Conservation (phyloP, 2,888 invertebrate genomes). For the Pseudococcus jackbeardsleyi region DNA sequence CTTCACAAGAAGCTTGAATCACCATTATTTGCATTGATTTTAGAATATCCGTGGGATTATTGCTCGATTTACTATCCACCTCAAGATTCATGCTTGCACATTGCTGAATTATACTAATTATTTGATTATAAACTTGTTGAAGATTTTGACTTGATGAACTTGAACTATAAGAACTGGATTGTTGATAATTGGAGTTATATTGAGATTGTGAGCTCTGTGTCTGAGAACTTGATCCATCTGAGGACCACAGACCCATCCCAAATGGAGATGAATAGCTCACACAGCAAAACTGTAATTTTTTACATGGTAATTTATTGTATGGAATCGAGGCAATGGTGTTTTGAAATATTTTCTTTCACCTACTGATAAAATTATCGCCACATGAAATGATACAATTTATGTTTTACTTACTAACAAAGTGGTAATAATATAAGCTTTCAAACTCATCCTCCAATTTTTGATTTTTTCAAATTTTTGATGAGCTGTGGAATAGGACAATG, state of each 20-base stretch:
- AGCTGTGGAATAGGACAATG: not conserved
- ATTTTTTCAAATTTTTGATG: not conserved
- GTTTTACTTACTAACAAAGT: not conserved
- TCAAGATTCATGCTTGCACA: slow-evolving; percentile 8
- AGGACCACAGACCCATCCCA: slow-evolving; percentile 6
- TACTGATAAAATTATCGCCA: no score
- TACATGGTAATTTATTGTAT: no score
- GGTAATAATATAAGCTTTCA: not conserved
- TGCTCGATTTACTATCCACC: not conserved
- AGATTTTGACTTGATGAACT: not conserved
- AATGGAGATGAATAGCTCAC: not conserved
- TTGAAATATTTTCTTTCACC: no score
- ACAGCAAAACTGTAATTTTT: not conserved
- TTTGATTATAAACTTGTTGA: slow-evolving; percentile 1
- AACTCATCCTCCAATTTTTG: not conserved
- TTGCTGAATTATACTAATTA: slow-evolving; percentile 8
- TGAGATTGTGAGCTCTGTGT: not conserved
- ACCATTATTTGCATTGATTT: slow-evolving; percentile 27
- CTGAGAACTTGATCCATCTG: not conserved
- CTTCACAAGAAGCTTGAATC: not conserved
- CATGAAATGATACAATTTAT: no score
- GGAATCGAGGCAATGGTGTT: no score
- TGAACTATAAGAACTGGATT: not conserved
- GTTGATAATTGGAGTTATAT: not conserved
- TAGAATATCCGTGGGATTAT: not conserved